Conservation (phyloP, 2,797 vertebrate species). For the Nannoperca obscura region DNA sequence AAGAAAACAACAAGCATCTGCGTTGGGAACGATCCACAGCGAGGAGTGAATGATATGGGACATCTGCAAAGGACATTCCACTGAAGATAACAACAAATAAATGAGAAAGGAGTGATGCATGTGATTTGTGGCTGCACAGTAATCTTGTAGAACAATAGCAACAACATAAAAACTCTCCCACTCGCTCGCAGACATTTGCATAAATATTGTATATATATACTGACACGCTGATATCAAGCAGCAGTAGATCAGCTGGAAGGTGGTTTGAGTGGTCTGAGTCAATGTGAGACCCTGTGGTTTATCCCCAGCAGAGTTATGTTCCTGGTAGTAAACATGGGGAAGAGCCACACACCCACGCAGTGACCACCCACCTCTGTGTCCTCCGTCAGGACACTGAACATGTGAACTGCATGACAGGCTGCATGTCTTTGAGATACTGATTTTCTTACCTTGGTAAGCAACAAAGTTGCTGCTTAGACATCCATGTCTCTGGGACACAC, state of each 20-base stretch:
- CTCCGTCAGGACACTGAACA: slow-evolving; percentile 18
- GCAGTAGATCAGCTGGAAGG: slow-evolving; percentile 58
- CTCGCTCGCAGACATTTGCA: slow-evolving; percentile 31
- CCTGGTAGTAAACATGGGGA: slow-evolving; percentile 60
- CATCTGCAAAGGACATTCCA: slow-evolving; percentile 49
- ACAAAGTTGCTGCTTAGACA: neutral
- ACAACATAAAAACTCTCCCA: slow-evolving; percentile 41
- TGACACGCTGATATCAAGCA: slow-evolving; percentile 27
- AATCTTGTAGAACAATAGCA: slow-evolving; percentile 60
- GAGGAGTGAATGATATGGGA: slow-evolving; percentile 27
- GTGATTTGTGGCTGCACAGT: slow-evolving; percentile 30
- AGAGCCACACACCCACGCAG: slow-evolving; percentile 41
- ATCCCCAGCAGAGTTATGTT: slow-evolving; percentile 36
- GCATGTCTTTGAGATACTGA: neutral
- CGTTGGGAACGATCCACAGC: slow-evolving; percentile 26
- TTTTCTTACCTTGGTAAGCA: neutral
- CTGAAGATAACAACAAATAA: slow-evolving; percentile 38
- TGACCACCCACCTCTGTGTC: slow-evolving; percentile 66
- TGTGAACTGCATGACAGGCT: slow-evolving; percentile 12
- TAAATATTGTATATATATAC: slow-evolving; percentile 44
- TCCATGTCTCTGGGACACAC: slow-evolving; percentile 11
- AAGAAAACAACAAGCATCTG: slow-evolving; percentile 61
- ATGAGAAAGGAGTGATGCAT: slow-evolving; percentile 38
- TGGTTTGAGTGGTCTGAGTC: slow-evolving; percentile 53
- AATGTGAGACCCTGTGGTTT: slow-evolving; percentile 44